Evolutionary conservation across 2,888 invertebrate species (phyloP).

Genomic region (Thysanoteuthis rhombus): DNA sequence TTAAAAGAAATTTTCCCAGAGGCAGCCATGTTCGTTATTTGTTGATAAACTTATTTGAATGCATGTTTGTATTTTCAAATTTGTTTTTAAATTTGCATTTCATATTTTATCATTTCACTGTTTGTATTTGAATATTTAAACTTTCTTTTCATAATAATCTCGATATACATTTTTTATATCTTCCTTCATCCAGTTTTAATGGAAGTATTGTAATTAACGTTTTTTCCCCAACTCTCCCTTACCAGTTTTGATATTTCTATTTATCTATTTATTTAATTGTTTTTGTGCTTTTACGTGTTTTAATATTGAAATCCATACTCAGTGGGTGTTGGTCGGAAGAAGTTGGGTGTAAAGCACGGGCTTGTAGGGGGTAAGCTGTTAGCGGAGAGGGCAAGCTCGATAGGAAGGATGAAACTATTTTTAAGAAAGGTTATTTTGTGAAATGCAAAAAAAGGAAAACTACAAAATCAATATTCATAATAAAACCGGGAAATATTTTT

Average conservation of each 20-base stretch:
- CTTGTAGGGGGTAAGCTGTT: background rate
- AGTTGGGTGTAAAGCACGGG: background rate
- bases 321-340: background rate
- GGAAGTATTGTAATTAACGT: background rate
- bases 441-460: background rate
- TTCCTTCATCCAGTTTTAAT: background rate
- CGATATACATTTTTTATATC: background rate
- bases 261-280: background rate
- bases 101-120: background rate
- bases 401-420: background rate
- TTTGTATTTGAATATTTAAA: constrained; percentile 12
- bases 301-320: background rate
- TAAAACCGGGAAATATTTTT: background rate
- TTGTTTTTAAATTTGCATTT: background rate
- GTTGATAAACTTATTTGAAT: background rate
- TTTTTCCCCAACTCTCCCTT: background rate
- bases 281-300: background rate
- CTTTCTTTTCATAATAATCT: background rate
- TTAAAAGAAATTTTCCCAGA: background rate
- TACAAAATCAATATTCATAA: background rate
- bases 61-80: background rate
- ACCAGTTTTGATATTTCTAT: background rate
- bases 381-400: background rate
- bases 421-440: background rate
- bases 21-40: background rate